Evolutionary conservation across 2,888 invertebrate genomes (phyloP), one percentile per base, ranked within the genome.

Genomic region (Esperia sulphurella): DNA sequence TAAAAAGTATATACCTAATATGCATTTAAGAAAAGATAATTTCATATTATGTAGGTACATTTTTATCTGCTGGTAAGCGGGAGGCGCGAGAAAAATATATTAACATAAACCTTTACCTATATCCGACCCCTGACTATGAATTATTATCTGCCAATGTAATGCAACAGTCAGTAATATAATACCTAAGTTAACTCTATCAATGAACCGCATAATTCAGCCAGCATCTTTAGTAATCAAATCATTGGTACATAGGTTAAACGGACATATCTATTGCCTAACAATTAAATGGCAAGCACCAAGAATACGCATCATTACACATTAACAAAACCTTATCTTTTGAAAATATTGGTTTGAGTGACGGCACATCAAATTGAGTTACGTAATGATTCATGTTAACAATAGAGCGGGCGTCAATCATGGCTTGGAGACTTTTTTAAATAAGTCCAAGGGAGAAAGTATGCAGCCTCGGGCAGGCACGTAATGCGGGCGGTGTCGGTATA

Each of bases 391-490:
- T 66, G 71, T 65, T 70, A 79, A 89, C 87, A 89, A 89, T 87
- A 59, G 80, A 60, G 52, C 58, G 54, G 54, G 65, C 74, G 81
- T 87, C 85, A 80, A 85, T 84, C 85, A 82, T 57, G 75, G 62
- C 59, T 83, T 83, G 84, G 87, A 86, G 88, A 87, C 85, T 83
- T 67, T 83, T 86, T 86, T 82, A 82, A 87, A 87, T 85, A 84
- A 85, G 81, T 81, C 71, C 75, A 83, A 64, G 74, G 79, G 85
- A 83, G 88, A 88, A 87, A 88, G 87, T 82, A 67, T 63, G 79
- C 71, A 50, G 79, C 80, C 73, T 55, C 60, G 65, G 79, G 83
- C 43, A 13, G 43, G 33, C 33, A 43, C 43, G 43, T 43, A 43
- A 43, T 33, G 31, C 43, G 43, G 43, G 42, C 42, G 31, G 31